Evolutionary conservation across 2,888 invertebrate genomes (phyloP).

Genomic region (Lacanobia oleracea): DNA sequence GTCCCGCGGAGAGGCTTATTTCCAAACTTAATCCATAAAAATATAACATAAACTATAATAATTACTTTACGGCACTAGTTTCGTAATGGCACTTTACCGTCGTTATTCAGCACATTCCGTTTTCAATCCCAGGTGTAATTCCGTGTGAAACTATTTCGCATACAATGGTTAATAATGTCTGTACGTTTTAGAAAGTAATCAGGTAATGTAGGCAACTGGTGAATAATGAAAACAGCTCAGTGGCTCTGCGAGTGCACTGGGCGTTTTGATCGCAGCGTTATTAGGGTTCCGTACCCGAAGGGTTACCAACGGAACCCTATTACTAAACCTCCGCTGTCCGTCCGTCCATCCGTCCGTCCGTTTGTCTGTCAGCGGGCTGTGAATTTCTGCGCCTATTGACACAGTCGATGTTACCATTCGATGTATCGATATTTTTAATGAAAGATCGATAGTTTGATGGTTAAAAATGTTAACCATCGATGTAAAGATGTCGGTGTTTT

Average conservation of each 20-base stretch:
- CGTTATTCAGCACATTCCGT: constrained; percentile 20
- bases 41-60: not conserved
- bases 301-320: too few species aligned
- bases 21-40: constrained; percentile 9
- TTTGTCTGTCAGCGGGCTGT: too few species aligned
- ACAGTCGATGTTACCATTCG: too few species aligned
- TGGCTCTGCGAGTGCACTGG: constrained; percentile 20
- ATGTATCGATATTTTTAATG: too few species aligned
- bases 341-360: too few species aligned
- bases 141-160: constrained; percentile 16
- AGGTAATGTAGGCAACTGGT: constrained; percentile 48
- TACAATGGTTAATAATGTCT: constrained; percentile 20
- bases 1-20: not conserved
- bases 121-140: constrained; percentile 35
- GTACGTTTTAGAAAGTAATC: constrained; percentile 53
- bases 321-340: too few species aligned
- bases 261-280: not conserved
- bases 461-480: too few species aligned
- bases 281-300: too few species aligned
- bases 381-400: too few species aligned
- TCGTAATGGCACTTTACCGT: not conserved
- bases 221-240: constrained; percentile 43
- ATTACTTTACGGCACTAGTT: constrained; percentile 15
- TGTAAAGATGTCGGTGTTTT: too few species aligned
- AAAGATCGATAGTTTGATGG: too few species aligned